phyloP scores from a whole-genome alignment of 2,113 vertebrate genomes.

The Actenoides hombroni region DNA sequence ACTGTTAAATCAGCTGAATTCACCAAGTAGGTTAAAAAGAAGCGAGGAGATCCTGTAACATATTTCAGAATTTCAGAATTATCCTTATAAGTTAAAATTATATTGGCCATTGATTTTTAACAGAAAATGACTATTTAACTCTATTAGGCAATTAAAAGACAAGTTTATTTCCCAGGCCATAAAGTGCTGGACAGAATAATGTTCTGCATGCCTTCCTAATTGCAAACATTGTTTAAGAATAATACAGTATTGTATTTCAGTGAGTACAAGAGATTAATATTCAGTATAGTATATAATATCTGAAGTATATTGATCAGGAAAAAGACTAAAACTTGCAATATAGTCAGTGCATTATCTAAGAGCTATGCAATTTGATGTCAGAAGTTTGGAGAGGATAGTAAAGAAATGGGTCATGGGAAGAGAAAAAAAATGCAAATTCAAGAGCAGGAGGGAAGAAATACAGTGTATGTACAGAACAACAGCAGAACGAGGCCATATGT shows the following conservation, averaged over 20 bases:
- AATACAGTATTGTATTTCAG: background rate
- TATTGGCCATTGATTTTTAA: background rate
- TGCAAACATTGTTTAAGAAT: background rate
- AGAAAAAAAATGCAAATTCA: background rate
- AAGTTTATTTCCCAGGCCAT: background rate
- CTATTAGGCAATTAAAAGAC: background rate
- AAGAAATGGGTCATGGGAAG: background rate
- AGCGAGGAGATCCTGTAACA: background rate
- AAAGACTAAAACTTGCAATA: background rate
- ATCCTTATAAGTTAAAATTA: background rate
- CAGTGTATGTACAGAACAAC: background rate
- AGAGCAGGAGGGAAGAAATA: background rate
- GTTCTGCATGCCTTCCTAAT: background rate
- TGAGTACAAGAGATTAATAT: background rate
- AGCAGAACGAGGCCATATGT: background rate
- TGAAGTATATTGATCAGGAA: background rate
- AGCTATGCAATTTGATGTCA: background rate
- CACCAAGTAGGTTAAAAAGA: background rate
- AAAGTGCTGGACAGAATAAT: background rate
- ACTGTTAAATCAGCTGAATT: background rate
- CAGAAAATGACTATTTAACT: background rate
- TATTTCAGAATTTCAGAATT: background rate
- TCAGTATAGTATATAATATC: background rate
- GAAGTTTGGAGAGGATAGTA: background rate
- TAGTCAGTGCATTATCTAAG: background rate